Conservation (phyloP, 2,888 invertebrate genomes). For the Barypeithes pellucidus region DNA sequence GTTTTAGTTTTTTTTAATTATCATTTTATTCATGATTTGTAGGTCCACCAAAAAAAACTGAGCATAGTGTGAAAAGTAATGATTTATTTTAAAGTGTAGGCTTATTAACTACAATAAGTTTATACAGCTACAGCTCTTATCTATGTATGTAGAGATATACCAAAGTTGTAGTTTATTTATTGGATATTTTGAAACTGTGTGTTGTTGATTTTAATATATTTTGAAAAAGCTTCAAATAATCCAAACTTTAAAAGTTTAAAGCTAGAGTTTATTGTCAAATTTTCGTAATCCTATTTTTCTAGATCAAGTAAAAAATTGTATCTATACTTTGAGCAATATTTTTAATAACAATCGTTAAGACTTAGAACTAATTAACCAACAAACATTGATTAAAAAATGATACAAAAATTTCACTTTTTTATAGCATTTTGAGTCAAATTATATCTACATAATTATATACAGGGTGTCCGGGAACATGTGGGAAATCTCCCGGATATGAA, state of each 20-base stretch:
- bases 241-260: too few species aligned
- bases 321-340: slow-evolving; percentile 16
- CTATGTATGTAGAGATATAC: neutral
- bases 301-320: slow-evolving; percentile 8
- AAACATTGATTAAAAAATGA: too few species aligned
- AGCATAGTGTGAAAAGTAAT: slow-evolving; percentile 8
- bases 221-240: too few species aligned
- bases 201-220: too few species aligned
- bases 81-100: slow-evolving; percentile 6
- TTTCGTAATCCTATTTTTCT: neutral
- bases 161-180: neutral
- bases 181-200: too few species aligned
- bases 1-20: slow-evolving; percentile 54
- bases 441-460: too few species aligned
- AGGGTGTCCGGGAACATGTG: too few species aligned
- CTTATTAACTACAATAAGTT: neutral
- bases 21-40: neutral
- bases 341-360: too few species aligned
- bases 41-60: neutral
- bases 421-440: too few species aligned
- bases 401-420: too few species aligned
- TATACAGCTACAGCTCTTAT: neutral
- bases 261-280: slow-evolving; percentile 18
- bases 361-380: too few species aligned
- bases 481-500: too few species aligned